Conservation (phyloP, 1,140 invertebrate genomes). For the Drosophila kohkoa region DNA sequence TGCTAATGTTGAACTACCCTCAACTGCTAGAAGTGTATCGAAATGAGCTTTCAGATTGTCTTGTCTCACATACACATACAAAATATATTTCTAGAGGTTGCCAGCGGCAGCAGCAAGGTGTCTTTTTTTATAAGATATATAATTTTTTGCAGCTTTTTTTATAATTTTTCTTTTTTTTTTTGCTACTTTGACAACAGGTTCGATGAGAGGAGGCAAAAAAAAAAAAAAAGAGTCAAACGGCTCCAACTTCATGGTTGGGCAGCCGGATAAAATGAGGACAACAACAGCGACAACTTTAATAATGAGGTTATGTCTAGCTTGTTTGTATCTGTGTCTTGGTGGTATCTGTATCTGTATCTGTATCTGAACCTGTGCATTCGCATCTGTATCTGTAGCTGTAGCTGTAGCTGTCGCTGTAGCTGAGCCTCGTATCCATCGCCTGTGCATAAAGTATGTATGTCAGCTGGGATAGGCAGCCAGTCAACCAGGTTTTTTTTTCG, state of each 20-base stretch:
- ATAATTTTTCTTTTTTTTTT: conserved; percentile 52
- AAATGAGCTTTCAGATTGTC: conserved; percentile 27
- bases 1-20: conserved; percentile 28
- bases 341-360: conserved; percentile 10
- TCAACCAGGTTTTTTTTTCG: conserved; percentile 17
- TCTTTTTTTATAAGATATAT: conserved; percentile 29
- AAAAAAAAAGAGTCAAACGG: conserved; percentile 67
- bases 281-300: conserved; percentile 80
- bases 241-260: conserved; percentile 46
- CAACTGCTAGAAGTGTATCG: conserved; percentile 32
- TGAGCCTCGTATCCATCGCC: neutral
- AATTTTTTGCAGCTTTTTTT: conserved; percentile 25
- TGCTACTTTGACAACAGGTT: conserved; percentile 75
- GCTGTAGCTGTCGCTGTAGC: conserved; percentile 3
- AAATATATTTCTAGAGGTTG: conserved; percentile 60
- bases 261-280: conserved; percentile 78
- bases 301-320: conserved; percentile 75
- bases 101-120: conserved; percentile 34
- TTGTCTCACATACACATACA: conserved; percentile 14
- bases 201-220: conserved; percentile 39
- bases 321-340: conserved; percentile 19
- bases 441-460: conserved; percentile 29
- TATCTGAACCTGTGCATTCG: conserved; percentile 21
- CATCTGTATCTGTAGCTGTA: conserved; percentile 10
- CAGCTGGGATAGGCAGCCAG: conserved; percentile 62